Evolutionary conservation across 1,140 invertebrate species (phyloP).

Genomic region (Triops cancriformis): DNA sequence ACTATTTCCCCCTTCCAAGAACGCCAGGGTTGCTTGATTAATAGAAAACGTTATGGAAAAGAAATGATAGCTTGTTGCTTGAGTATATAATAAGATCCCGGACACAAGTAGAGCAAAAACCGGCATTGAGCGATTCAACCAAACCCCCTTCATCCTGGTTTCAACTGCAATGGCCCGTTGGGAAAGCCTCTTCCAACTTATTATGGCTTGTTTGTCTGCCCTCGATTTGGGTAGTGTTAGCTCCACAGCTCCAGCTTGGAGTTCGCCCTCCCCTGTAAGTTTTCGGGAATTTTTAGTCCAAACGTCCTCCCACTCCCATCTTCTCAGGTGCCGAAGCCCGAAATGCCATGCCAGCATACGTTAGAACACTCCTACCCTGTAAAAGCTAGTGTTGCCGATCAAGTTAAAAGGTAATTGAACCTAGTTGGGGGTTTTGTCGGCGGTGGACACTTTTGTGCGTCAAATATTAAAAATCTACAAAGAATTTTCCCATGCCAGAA

Average conservation of each 20-base stretch:
- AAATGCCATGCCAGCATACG: not conserved
- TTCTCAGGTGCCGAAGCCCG: not conserved
- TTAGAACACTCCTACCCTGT: not conserved
- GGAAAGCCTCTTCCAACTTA: not conserved
- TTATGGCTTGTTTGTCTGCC: not conserved
- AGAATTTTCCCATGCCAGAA: not conserved
- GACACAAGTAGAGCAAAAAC: no score
- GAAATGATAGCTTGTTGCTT: no score
- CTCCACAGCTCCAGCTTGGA: not conserved
- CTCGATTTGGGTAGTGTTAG: constrained; percentile 2
- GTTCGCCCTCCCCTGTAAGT: no score
- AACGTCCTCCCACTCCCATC: no score
- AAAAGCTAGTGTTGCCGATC: not conserved
- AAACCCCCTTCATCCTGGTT: no score
- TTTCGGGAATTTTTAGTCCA: no score
- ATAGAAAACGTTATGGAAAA: no score
- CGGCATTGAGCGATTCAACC: no score
- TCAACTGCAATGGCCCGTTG: no score
- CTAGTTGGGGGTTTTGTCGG: not conserved
- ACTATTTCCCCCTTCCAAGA: not conserved
- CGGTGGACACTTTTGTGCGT: no score
- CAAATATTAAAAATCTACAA: not conserved
- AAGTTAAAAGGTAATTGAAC: constrained; percentile 8
- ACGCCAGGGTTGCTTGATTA: no score
- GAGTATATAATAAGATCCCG: no score